Base-by-base conservation (phyloP, 92 coral and sea anemone genomes). In the Metridium senile region DNA sequence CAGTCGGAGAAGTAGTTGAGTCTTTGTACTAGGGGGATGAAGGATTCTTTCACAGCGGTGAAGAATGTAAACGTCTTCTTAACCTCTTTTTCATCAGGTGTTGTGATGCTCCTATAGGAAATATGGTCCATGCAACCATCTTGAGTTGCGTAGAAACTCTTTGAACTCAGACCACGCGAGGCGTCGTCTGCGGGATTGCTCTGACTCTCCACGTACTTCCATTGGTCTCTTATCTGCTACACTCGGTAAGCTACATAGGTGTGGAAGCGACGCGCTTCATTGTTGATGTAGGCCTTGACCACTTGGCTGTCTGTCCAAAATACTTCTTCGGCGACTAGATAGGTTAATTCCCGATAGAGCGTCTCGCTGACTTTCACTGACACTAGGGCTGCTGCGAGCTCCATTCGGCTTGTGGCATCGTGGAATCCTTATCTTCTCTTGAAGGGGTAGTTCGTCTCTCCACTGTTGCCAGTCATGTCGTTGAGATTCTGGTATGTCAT, bases 141-240 rank as follows among this genome's bases (percentile, higher is more conserved):
- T n/a, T n/a, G n/a, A n/a, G n/a, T n/a, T n/a, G n/a, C n/a, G n/a
- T n/a, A n/a, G n/a, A n/a, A n/a, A 71, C 82, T 81, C 29, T 53
- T 79, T 32, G 93, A 80, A 29, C 82, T 85, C 30, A 78, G 76
- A 26, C 90, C 86, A 22, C 86, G 83, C 17, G 88, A 89, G 13
- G 93, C 88, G 53, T 89, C 93, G 64, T 89, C 90, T 10, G 93
- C 90, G 0, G 93, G 90, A 76, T 89, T 89, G 75, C n/a, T 58
- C 61, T 84, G 61, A 30, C 86, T 57, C 25, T 85, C 90, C 56
- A 85, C 82, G 82, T 89, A 77, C 66, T 62, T 66, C 93, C 93
- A 89, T 62, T 89, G 93, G 23, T 85, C 79, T 35, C 90, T 78
- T 26, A 89, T 89, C 66, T 71, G 87, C 59, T 89, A 87, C 47